These are phyloP conservation scores for Cephalopterus ornatus DNA, from an alignment of 2,113 vertebrate species.

Conservation along the genomic window DNA sequence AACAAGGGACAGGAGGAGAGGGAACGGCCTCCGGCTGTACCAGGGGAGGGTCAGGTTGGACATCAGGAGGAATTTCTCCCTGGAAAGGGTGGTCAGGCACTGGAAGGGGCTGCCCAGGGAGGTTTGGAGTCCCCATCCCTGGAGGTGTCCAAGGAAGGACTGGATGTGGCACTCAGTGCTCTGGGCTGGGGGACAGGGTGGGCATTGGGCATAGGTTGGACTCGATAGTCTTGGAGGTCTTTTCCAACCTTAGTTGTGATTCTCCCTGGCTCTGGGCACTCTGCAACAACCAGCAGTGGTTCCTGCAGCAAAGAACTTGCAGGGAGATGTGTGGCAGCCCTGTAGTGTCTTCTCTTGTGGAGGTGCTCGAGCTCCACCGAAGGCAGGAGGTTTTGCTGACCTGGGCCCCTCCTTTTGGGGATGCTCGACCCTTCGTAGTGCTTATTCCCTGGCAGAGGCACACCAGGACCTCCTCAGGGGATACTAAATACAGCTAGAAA, in stretches of 20 bases:
- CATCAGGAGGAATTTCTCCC: background rate
- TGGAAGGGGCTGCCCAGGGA: background rate
- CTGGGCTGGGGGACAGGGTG: background rate
- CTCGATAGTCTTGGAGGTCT: rapidly evolving
- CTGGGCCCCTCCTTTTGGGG: background rate
- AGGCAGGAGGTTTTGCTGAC: background rate
- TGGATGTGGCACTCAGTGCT: rapidly evolving
- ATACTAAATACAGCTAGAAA: rapidly evolving
- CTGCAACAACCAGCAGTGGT: background rate
- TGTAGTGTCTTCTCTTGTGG: rapidly evolving
- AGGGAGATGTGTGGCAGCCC: rapidly evolving
- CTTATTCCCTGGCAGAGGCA: background rate
- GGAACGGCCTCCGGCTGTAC: background rate
- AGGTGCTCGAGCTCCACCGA: rapidly evolving
- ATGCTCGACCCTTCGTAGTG: rapidly evolving
- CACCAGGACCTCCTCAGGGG: rapidly evolving
- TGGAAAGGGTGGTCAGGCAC: background rate
- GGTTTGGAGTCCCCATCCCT: background rate
- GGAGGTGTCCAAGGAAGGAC: background rate
- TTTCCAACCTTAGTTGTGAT: rapidly evolving
- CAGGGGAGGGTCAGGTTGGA: rapidly evolving
- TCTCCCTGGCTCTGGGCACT: background rate
- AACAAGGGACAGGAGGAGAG: background rate
- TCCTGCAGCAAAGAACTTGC: background rate
- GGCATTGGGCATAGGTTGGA: rapidly evolving